phyloP scores from a whole-genome alignment of 2,113 vertebrate species.

The Phaetusa simplex region DNA sequence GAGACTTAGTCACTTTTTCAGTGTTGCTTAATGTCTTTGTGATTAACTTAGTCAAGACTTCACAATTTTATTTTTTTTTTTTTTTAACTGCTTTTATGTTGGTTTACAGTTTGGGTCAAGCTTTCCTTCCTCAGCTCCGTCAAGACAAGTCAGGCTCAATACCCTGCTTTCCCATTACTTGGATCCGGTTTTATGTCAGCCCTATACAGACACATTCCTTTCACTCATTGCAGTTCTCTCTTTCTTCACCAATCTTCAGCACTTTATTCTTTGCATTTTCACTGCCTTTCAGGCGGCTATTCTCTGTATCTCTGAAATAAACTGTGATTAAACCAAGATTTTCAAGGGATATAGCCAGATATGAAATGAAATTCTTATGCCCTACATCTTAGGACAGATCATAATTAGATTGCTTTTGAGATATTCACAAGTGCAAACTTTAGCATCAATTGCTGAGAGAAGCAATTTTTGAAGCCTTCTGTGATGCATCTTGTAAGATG shows the following conservation, averaged over 20 bases:
- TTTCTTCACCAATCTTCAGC: not conserved
- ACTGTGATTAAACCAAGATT: not conserved
- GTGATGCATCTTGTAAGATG: not conserved
- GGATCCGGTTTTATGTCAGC: not conserved
- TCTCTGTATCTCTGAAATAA: not conserved
- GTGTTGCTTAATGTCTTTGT: not conserved
- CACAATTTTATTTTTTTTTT: not conserved
- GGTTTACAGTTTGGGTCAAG: not conserved
- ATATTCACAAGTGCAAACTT: not conserved
- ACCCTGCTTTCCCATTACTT: not conserved
- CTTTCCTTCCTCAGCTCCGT: not conserved
- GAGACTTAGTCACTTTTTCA: not conserved
- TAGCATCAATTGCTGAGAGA: not conserved
- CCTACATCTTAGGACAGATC: not conserved
- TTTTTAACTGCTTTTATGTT: not conserved
- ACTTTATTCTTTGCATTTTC: not conserved
- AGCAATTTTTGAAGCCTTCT: not conserved
- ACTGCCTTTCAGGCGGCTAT: not conserved
- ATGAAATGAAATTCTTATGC: not conserved
- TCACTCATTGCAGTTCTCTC: not conserved
- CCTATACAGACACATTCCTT: not conserved
- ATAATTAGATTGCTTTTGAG: not conserved
- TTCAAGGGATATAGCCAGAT: not conserved
- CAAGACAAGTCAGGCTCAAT: not conserved
- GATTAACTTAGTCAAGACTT: not conserved